Conservation (phyloP, 2,113 vertebrate species). For the Triplophysa dalaica region DNA sequence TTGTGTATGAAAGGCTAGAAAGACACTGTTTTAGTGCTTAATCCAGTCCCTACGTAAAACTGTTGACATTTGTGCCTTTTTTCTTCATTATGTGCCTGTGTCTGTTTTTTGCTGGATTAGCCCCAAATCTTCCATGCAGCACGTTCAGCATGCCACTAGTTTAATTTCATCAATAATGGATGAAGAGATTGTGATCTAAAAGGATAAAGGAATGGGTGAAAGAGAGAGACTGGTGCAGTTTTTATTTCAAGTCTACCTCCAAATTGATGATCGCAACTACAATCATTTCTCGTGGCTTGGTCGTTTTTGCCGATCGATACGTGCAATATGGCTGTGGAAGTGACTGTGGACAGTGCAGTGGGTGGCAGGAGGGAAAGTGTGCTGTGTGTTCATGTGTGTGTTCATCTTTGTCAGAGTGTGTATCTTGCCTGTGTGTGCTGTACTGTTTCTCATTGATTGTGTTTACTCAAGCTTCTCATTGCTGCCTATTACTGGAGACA, state of each 20-base stretch:
- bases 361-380: background rate
- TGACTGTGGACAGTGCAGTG: constrained; percentile 16
- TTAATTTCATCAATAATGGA: constrained; percentile 99
- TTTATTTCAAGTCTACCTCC: constrained; percentile 55
- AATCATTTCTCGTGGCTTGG: constrained; percentile 41
- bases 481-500: constrained; percentile 71
- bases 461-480: constrained; percentile 78
- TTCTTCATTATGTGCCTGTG: constrained; percentile 99
- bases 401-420: constrained; percentile 36
- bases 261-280: constrained; percentile 42
- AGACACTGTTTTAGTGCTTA: constrained; percentile 69
- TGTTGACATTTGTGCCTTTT: constrained; percentile 99
- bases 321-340: constrained; percentile 20
- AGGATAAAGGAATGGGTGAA: constrained; percentile 74
- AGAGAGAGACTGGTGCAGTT: constrained; percentile 58
- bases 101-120: constrained; percentile 99
- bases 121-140: constrained; percentile 98
- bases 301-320: constrained; percentile 23
- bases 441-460: constrained; percentile 74
- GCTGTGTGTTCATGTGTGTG: constrained; percentile 18
- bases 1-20: constrained; percentile 19
- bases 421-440: constrained; percentile 53
- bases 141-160: constrained; percentile 99
- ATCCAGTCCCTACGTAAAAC: constrained; percentile 99
- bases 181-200: constrained; percentile 97